phyloP scores from a whole-genome alignment of 2,888 invertebrate genomes.

The Anorthoa munda region DNA sequence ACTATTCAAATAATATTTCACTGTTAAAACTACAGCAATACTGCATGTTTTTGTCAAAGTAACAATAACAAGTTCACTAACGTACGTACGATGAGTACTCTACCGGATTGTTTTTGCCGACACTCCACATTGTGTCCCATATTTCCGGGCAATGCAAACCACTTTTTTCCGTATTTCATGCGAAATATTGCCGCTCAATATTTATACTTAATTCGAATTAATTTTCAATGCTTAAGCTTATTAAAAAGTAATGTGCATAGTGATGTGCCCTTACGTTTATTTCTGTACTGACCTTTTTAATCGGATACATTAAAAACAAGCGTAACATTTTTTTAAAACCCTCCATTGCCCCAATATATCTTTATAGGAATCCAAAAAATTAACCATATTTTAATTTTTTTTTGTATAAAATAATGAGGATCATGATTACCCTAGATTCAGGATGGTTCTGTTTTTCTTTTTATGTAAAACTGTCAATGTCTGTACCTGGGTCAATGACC shows the following conservation, averaged over 20 bases:
- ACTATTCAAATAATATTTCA: too few species aligned
- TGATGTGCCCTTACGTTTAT: not conserved
- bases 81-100: constrained; percentile 9
- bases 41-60: constrained; percentile 3
- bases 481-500: not conserved
- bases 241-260: not conserved
- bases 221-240: constrained; percentile 2
- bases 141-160: constrained; percentile 26
- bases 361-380: too few species aligned
- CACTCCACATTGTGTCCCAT: constrained; percentile 27
- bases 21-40: not conserved
- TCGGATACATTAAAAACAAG: not conserved
- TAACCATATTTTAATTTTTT: not conserved
- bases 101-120: constrained; percentile 35
- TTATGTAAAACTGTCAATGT: not conserved
- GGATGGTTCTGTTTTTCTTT: not conserved
- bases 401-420: not conserved
- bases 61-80: not conserved
- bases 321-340: not conserved
- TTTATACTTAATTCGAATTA: constrained; percentile 30
- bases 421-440: too few species aligned
- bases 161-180: constrained; percentile 37
- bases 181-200: constrained; percentile 16
- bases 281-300: not conserved
- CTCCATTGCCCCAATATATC: too few species aligned